Base-by-base conservation (phyloP, 2,113 vertebrate species). In the Myiozetetes cayanensis region DNA sequence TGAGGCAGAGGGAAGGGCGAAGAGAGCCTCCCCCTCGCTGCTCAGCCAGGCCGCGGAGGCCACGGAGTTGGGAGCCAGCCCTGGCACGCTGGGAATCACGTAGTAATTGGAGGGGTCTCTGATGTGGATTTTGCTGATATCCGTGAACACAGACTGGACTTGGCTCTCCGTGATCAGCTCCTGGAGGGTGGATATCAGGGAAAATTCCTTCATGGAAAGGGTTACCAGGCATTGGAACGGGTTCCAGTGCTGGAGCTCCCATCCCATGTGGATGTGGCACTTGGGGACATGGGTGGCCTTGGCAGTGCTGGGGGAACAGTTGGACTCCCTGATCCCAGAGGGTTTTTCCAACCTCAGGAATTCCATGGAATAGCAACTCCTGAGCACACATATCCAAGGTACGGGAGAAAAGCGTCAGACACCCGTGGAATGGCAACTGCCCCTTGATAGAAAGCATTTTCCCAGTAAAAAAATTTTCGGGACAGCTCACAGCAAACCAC, bases 81-180 rank as follows among this genome's bases (percentile, higher is more conserved):
- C 98, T 0, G 98, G 98, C 44, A 97, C 52, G 2, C 80, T 56
- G 35, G 99, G 98, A 87, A 99, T 98, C 50, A 98, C 15, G 1
- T 96, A 98, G 77, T 97, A 98, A 96, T 98, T 98, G 8, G 97
- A 91, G 1, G 98, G 97, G 58, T 99, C 99, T 66, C 98, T 97
- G 88, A 99, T 98, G 94, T 98, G 98, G 92, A 98, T 90, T 95
- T 99, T 99, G 52, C 98, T 97, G 33, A 99, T 94, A 11, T 99
- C 99, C 0, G 99, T 99, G 90, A 99, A 99, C 92, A 99, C 87
- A 0, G 99, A 99, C 94, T 99, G 99, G 97, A 99, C 98, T 71
- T 99, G 99, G 70, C 98, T 98, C 96, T 99, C 99, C 0, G 97
- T 98, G 53, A 99, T 97, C 96, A 99, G 95, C 71, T 99, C 99